A percentile compares a stretch with the other conserved stretches of the same genome.
phyloP scores from a whole-genome alignment of 2,113 vertebrate genomes.

The Arenaria interpres region DNA sequence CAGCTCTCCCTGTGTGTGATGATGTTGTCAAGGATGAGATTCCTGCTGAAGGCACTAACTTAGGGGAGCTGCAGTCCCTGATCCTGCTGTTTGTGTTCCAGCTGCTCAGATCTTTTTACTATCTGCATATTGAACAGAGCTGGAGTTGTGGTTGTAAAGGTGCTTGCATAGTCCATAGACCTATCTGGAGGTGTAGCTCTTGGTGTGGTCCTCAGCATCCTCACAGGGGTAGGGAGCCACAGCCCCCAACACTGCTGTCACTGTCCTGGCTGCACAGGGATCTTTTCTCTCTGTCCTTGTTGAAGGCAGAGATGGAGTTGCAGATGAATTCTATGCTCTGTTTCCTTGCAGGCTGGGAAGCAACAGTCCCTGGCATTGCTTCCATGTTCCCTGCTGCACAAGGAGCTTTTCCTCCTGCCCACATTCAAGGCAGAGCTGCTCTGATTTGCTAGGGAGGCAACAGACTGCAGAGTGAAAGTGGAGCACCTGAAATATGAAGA shows the following conservation, averaged over 20 bases:
- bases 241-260: background rate
- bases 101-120: background rate
- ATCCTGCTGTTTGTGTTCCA: background rate
- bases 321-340: background rate
- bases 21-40: background rate
- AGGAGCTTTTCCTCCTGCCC: background rate
- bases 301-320: background rate
- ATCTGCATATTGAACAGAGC: background rate
- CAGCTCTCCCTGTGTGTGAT: rapidly evolving
- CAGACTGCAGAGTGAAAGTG: background rate
- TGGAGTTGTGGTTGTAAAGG: background rate
- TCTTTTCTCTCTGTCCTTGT: background rate
- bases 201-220: background rate
- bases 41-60: background rate
- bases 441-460: background rate
- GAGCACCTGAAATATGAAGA: background rate
- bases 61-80: background rate
- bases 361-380: background rate
- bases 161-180: background rate
- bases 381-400: background rate
- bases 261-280: background rate
- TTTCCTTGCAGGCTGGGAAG: background rate
- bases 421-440: background rate
- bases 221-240: background rate
- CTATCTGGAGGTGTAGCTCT: background rate